These are phyloP conservation scores for Molossus alvarezi DNA, from an alignment of 2,797 vertebrate species.

Conservation along the genomic window DNA sequence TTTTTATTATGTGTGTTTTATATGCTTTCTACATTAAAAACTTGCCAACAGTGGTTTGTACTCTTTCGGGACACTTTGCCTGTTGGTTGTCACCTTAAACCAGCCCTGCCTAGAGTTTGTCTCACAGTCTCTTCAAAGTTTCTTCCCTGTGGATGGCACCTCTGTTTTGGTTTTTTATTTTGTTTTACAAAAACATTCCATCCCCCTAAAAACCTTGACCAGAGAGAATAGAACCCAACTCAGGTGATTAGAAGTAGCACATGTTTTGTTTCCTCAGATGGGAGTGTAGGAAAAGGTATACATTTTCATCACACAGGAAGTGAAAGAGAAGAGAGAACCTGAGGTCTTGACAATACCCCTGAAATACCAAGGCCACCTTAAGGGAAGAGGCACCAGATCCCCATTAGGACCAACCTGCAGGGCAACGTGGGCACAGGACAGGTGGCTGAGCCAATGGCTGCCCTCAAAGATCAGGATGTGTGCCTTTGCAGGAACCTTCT, in stretches of 20 bases:
- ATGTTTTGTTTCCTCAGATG: not conserved
- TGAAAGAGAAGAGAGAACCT: not conserved
- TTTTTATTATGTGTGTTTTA: not conserved
- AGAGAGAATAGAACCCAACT: not conserved
- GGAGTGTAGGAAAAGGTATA: not conserved
- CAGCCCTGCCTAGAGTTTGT: not conserved
- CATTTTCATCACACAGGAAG: no score
- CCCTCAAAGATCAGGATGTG: rapidly evolving
- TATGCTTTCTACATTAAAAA: not conserved
- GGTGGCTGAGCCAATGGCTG: rapidly evolving
- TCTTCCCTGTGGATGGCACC: not conserved
- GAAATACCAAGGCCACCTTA: no score
- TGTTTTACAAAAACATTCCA: not conserved
- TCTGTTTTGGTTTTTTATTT: not conserved
- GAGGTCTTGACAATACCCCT: not conserved
- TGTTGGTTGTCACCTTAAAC: not conserved
- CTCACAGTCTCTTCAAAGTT: not conserved
- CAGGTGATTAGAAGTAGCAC: not conserved
- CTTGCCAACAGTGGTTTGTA: not conserved
- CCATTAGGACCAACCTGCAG: not conserved
- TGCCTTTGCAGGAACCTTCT: not conserved
- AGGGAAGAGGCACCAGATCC: not conserved
- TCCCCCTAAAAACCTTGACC: not conserved
- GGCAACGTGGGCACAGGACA: rapidly evolving
- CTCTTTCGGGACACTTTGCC: not conserved